Conservation (phyloP, 2,888 invertebrate genomes). For the Cetonia aurata region DNA sequence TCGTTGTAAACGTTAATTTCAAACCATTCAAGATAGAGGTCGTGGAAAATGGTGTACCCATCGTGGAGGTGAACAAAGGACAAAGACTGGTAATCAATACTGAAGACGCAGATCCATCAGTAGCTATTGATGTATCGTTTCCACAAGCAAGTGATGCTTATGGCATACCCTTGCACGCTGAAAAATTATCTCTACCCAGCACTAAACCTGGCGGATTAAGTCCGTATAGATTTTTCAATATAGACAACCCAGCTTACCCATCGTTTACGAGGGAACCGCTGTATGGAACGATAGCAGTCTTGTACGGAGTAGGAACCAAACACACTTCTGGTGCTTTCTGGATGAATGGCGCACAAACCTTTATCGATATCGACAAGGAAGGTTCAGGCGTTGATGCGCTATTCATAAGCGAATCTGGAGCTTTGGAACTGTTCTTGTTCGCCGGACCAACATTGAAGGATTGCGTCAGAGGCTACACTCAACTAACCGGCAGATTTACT, state of each 20-base stretch:
- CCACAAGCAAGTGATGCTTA: constrained; percentile 89
- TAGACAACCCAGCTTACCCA: constrained; percentile 98
- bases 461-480: constrained; percentile 86
- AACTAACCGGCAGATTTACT: constrained; percentile 86
- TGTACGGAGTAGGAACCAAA: constrained; percentile 77
- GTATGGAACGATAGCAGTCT: constrained; percentile 93
- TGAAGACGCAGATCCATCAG: constrained; percentile 80
- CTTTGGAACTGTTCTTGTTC: constrained; percentile 91
- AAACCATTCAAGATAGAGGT: constrained; percentile 23
- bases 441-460: constrained; percentile 88
- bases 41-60: not conserved
- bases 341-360: constrained; percentile 46
- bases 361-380: constrained; percentile 43
- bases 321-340: constrained; percentile 46
- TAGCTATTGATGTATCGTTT: constrained; percentile 92
- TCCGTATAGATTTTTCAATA: constrained; percentile 92
- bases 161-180: constrained; percentile 93
- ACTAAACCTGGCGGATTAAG: constrained; percentile 80
- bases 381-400: constrained; percentile 73
- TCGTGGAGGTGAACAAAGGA: constrained; percentile 38
- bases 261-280: constrained; percentile 91
- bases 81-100: constrained; percentile 46
- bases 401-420: constrained; percentile 95
- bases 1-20: constrained; percentile 5
- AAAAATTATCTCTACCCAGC: constrained; percentile 82